A percentile compares a stretch with the other conserved stretches of the same genome.
These are phyloP conservation scores for Aspidapion aeneum DNA, from an alignment of 2,888 invertebrate genomes.

Conservation along the genomic window DNA sequence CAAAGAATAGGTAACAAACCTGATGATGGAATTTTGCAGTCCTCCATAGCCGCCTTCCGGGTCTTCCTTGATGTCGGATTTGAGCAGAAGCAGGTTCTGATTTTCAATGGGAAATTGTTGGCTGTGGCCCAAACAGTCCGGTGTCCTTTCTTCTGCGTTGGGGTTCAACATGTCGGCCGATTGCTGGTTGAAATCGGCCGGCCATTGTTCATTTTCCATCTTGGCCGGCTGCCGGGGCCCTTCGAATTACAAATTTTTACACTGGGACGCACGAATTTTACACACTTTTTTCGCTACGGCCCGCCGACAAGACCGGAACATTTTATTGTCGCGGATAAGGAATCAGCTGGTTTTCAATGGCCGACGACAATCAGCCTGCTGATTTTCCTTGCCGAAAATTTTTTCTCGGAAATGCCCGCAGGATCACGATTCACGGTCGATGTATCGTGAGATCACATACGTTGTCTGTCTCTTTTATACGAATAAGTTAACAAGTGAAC, in stretches of 20 bases:
- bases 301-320: conserved; percentile 42
- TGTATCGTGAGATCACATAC: neutral
- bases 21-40: neutral
- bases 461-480: too few relatives aligned
- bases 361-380: conserved; percentile 34
- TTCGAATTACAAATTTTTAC: conserved; percentile 32
- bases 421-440: neutral
- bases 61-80: conserved; percentile 32
- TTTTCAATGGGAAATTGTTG: conserved; percentile 17
- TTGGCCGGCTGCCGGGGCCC: conserved; percentile 28
- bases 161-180: conserved; percentile 34
- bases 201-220: conserved; percentile 45
- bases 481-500: too few relatives aligned
- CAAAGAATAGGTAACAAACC: too few relatives aligned
- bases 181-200: conserved; percentile 42
- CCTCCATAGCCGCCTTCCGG: conserved; percentile 15
- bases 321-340: conserved; percentile 47
- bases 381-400: neutral
- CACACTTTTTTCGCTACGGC: conserved; percentile 39
- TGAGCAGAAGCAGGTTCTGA: conserved; percentile 31
- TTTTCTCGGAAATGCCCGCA: neutral
- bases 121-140: conserved; percentile 42
- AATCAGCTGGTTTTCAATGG: conserved; percentile 49
- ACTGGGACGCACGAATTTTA: conserved; percentile 34
- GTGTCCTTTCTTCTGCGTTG: conserved; percentile 33